Percentiles rank a stretch among this genome's conserved stretches.
Evolutionary conservation across 2,113 vertebrate species (phyloP).

Genomic region (Colistium nudipinnis): DNA sequence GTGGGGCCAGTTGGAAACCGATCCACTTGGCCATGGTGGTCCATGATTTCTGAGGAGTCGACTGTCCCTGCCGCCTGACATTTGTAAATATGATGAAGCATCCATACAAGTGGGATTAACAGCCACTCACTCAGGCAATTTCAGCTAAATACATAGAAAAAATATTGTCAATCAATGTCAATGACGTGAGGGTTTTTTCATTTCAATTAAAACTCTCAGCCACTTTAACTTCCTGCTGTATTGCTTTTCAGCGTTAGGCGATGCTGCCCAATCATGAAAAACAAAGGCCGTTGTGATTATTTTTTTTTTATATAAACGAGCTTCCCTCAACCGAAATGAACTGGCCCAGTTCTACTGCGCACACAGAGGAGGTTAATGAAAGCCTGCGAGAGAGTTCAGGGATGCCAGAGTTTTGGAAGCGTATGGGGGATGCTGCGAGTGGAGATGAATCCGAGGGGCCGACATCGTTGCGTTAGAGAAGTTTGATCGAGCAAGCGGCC

Average conservation of each 20-base stretch:
- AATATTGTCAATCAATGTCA: background rate
- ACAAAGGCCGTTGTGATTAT: no score
- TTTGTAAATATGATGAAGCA: background rate
- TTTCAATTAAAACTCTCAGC: background rate
- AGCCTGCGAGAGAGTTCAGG: background rate
- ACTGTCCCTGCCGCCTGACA: background rate
- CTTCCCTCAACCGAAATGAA: no score
- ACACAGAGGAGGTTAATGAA: constrained; percentile 36
- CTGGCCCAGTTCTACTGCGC: background rate
- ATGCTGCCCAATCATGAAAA: no score
- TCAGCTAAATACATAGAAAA: background rate
- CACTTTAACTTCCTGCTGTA: background rate
- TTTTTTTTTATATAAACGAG: no score
- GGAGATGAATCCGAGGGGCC: background rate
- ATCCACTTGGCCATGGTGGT: constrained; percentile 10
- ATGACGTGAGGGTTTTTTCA: no score
- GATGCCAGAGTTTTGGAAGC: background rate
- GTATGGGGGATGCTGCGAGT: background rate
- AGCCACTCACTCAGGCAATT: background rate
- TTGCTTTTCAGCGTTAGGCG: no score
- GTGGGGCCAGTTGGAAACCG: background rate
- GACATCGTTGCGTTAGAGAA: background rate
- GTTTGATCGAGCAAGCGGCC: background rate
- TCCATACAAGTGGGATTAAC: background rate
- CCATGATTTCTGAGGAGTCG: background rate